Evolutionary conservation across 2,113 vertebrate species (phyloP).

Genomic region (Melanocharis versteri): DNA sequence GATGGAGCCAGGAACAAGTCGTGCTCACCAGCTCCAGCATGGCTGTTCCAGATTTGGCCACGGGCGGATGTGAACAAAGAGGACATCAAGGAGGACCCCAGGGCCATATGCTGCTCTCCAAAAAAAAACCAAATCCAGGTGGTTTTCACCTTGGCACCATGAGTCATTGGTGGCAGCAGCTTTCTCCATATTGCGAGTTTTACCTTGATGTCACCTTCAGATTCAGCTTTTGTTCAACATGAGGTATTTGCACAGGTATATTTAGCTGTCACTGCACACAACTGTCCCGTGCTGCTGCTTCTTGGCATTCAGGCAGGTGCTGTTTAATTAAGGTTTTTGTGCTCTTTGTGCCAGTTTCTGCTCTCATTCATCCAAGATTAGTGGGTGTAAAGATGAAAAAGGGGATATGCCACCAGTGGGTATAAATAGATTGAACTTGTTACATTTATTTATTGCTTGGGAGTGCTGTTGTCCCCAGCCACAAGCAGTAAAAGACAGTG

Average conservation of each 20-base stretch:
- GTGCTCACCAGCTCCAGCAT: neutral
- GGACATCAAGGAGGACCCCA: neutral
- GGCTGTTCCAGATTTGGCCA: neutral
- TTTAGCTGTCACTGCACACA: slow-evolving; percentile 3
- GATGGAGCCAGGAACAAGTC: neutral
- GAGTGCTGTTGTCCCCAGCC: neutral
- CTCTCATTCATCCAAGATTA: slow-evolving; percentile 1
- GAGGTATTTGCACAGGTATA: neutral
- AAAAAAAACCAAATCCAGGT: neutral
- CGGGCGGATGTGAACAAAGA: neutral
- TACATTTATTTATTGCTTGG: neutral
- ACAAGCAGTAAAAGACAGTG: neutral
- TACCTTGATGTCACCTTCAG: slow-evolving; percentile 35
- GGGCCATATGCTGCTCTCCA: neutral
- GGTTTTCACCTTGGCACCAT: neutral
- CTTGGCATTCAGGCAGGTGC: neutral
- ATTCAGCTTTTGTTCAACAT: neutral
- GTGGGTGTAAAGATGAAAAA: neutral
- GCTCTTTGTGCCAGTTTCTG: neutral
- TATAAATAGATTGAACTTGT: neutral
- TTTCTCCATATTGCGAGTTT: neutral
- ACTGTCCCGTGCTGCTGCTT: neutral
- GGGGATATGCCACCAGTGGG: neutral
- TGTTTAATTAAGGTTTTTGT: slow-evolving; percentile 42
- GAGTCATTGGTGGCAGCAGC: neutral